Evolutionary conservation across 2,888 invertebrate species (phyloP), one percentile per base, ranked within the genome.

Genomic region (Portevinia maculata): DNA sequence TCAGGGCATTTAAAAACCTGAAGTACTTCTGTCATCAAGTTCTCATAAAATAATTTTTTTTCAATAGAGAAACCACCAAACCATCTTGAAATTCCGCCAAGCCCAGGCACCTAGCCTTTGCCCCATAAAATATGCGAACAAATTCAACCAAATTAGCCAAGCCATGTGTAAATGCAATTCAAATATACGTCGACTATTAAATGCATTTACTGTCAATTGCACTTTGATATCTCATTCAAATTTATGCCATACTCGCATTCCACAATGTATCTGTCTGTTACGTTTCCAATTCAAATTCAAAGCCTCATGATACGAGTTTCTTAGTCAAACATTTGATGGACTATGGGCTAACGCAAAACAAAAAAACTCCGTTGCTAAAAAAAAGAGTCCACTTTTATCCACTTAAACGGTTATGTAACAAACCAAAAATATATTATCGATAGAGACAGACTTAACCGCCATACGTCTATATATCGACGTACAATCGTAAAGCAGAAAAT

Each of bases 401-500:
- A 15, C 7, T 13, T 3, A 39, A 39, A 32, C 74, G 57, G 57
- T 79, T 74, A 79, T 71, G 67, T 53, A 79, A 79, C 65, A 65
- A 52, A 64, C 50, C 59, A 70, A 69, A 75, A 44, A 48, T 62
- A 69, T 52, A 28, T 11, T 52, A 41, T 65, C 65, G 41, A 65
- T 32, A 34, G 13, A 48, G 21, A 73, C 15, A 39, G 39, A 21
- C 24, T 11, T 4, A 6, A 5, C 44, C 28, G n/a, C 21, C 19
- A 13, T 50, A 15, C 11, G 21, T 44, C 24, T 21, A 24, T 34
- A 41, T 21, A 9, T 7, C 3, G 37, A 64, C 21, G 69, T 13
- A 17, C 39, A 60, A 28, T 69, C 67, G 44, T 57, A 75, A 75
- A 64, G 50, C 64, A 76, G 37, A 70, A 75, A 75, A 81, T 81